Evolutionary conservation across 2,797 vertebrate species (phyloP).

Genomic region (Rhinophrynus dorsalis): DNA sequence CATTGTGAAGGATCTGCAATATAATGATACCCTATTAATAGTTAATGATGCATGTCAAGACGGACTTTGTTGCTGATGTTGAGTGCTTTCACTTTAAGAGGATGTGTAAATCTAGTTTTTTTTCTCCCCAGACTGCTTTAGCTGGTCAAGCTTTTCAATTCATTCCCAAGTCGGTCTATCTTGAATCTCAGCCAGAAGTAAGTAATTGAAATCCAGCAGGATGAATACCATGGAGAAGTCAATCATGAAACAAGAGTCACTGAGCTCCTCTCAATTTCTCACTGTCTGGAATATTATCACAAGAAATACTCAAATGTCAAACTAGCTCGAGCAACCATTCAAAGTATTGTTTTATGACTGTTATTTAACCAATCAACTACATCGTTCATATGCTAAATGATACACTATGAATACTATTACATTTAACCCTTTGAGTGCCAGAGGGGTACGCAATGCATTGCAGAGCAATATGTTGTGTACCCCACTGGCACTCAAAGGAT

Average conservation of each 20-base stretch:
- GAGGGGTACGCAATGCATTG: no score
- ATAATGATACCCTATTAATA: constrained; percentile 64
- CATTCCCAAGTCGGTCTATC: constrained; percentile 36
- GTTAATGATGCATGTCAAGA: constrained; percentile 58
- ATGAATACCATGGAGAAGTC: constrained; percentile 52
- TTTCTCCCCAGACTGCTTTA: constrained; percentile 34
- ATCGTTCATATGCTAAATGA: no score
- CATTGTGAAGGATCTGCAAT: constrained; percentile 62
- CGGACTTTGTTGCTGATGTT: constrained; percentile 11
- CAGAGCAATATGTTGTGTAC: no score
- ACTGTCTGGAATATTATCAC: constrained; percentile 50
- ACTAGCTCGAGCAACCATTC: constrained; percentile 55
- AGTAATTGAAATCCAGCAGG: constrained; percentile 59
- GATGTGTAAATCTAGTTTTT: constrained; percentile 7
- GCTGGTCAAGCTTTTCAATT: constrained; percentile 53
- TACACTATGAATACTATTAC: no score
- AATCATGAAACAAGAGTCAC: constrained; percentile 61
- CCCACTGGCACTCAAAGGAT: no score
- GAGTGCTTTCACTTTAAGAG: constrained; percentile 50
- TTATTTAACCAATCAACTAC: background rate
- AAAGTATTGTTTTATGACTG: constrained; percentile 42
- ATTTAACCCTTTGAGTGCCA: no score
- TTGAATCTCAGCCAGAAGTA: constrained; percentile 57
- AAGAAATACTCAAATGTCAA: constrained; percentile 59
- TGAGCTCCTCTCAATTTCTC: constrained; percentile 58